Conservation (phyloP, 2,888 invertebrate species). For the Drosophila atroscutellata region DNA sequence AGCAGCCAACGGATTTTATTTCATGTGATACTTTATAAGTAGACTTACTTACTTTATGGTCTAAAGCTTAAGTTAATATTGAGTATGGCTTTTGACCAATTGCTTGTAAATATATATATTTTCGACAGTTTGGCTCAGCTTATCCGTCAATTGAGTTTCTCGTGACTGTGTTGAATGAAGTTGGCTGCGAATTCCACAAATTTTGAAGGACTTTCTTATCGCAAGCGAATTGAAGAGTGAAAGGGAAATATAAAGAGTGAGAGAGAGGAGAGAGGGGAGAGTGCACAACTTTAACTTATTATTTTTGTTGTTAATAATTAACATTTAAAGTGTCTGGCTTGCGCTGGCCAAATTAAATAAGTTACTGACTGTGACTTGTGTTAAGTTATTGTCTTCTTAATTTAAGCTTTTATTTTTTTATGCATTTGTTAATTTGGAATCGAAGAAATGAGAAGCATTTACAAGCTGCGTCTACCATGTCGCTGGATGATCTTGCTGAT, state of each 20-base stretch:
- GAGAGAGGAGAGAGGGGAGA: background rate
- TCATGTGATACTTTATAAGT: background rate
- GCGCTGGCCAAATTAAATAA: background rate
- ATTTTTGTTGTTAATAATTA: background rate
- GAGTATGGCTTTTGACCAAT: background rate
- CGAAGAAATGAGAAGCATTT: background rate
- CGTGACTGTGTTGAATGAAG: too few relatives aligned
- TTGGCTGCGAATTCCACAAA: background rate
- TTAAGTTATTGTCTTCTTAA: background rate
- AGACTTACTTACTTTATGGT: background rate
- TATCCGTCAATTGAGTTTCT: background rate
- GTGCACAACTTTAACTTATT: background rate
- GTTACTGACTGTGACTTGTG: background rate
- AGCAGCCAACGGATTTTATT: background rate
- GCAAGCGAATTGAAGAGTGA: background rate
- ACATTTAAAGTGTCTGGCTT: background rate
- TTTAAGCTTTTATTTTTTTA: background rate
- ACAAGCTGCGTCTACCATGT: slow-evolving; percentile 8
- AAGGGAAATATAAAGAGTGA: background rate
- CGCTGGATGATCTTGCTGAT: slow-evolving; percentile 37
- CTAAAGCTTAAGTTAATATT: background rate
- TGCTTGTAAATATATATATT: background rate
- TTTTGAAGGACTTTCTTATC: background rate
- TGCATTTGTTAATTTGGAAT: background rate
- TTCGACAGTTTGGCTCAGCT: background rate